Evolutionary conservation across 2,888 invertebrate genomes (phyloP), one percentile per base, ranked within the genome.

Genomic region (Eumacrocentrus americanus): DNA sequence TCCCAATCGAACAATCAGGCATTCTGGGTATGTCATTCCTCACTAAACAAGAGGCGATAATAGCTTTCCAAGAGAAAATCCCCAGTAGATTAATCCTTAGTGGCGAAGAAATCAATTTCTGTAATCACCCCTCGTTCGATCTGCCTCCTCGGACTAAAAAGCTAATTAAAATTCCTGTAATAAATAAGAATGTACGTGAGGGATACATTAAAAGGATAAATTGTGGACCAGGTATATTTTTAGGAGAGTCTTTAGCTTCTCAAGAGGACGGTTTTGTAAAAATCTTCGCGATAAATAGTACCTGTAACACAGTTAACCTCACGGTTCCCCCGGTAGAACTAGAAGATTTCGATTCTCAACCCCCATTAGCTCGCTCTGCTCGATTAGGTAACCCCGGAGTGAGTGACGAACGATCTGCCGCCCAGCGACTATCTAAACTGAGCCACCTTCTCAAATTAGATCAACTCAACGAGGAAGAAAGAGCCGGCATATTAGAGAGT

Each of bases 101-200:
- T 4, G 23, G 40, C 2, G 25, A 52, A 29, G 18, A 46, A 6
- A 35, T 52, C 6, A 12, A 7, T 3, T 52, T 61, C 11, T 23
- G 22, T 11, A 22, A 18, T 9, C 52, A 46, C 16, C 22, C 47
- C 9, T 34, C 61, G 0, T 18, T 57, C n/a, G 51, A 46, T n/a
- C 14, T 60, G 14, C 56, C 56, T 0, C 56, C 56, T n/a, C 44
- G 60, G 7, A 60, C 51, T n/a, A 61, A 61, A 25, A 61, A 35
- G 29, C 25, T 57, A 9, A 34, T 61, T 1, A 34, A 4, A 9
- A 37, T 61, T 16, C 56, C 56, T 11, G 20, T 57, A 0, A 52
- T 44, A 11, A 57, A 44, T 9, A 2, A 12, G 1, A 11, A 52
- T 2, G 23, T 25, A 38, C n/a, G 23, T 42, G 14, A 37, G 7